These are phyloP conservation scores for Anthopleura xanthogrammica DNA, from an alignment of 92 coral and sea anemone genomes.

Conservation along the genomic window DNA sequence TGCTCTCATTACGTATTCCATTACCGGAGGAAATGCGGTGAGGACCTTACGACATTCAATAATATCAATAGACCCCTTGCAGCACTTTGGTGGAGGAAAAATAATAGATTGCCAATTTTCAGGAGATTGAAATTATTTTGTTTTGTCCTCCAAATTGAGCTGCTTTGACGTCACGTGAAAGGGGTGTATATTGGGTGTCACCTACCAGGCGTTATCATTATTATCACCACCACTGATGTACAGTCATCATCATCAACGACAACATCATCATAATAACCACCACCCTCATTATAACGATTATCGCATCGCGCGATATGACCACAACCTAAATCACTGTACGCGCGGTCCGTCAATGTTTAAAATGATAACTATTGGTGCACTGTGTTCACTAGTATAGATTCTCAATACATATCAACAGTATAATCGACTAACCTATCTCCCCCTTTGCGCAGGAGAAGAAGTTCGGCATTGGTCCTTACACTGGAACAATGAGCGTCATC, in stretches of 20 bases:
- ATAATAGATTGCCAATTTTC: no score
- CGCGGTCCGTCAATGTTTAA: no score
- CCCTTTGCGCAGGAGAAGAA: slow-evolving; percentile 56
- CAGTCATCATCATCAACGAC: neutral
- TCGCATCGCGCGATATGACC: neutral
- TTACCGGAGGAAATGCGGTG: slow-evolving; percentile 78
- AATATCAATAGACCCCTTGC: no score
- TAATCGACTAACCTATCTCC: neutral
- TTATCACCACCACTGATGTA: neutral
- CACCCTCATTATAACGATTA: neutral
- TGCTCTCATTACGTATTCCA: slow-evolving; percentile 63
- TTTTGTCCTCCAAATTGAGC: no score
- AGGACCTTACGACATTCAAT: neutral
- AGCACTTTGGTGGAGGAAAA: no score
- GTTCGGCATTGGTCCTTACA: slow-evolving; percentile 71
- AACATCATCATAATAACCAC: neutral
- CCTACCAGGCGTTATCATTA: neutral
- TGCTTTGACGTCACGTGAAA: no score
- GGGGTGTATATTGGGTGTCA: no score
- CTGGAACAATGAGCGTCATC: slow-evolving; percentile 73
- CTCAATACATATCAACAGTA: no score
- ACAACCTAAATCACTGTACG: neutral
- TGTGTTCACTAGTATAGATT: no score
- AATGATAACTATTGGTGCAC: no score
- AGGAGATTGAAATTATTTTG: no score